Evolutionary conservation across 2,888 invertebrate species (phyloP), one percentile per base, ranked within the genome.

Genomic region (Colletes collaris): DNA sequence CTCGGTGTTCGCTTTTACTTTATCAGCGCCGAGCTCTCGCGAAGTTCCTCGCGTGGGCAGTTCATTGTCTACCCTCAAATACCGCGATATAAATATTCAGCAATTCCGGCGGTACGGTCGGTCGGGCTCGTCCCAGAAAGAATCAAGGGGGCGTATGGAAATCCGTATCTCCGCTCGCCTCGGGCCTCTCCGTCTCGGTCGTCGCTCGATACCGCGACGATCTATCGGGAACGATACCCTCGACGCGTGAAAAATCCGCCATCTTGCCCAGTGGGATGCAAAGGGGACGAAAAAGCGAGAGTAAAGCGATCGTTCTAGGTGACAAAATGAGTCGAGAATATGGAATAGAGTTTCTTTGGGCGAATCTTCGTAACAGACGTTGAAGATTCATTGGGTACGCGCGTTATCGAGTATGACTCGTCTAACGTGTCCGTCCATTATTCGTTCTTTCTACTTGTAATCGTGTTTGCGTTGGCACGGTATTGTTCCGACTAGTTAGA

Each of bases 11-110:
- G 73, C 65, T 76, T 77, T 62, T 82, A 83, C 82, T 82, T 81
- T 82, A 84, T 79, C 74, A 16, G 83, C 37, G 27, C 6, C 7
- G 50, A 11, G 6, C n/a, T 6, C 60, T 27, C 44, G 19, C 5
- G 60, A 13, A 19, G 35, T 8, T 19, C 58, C 58, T 37, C 66
- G 88, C 89, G 90, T 89, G 88, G 89, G 89, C 82, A 75, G 83
- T 82, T 87, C 85, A 87, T 90, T 88, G 89, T 89, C 84, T 86
- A 85, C 82, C 87, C 76, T 87, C 78, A 71, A 84, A 86, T 86
- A 82, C 66, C 72, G 62, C 76, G 8, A 76, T 87, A 88, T 89
- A 87, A 89, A 89, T 90, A 89, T 90, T 89, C 88, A 89, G 83
- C 81, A 81, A 88, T 87, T 87, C 84, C 68, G 81, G 69, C 75